phyloP scores from a whole-genome alignment of 2,888 invertebrate species.

The Notodonta ziczac region DNA sequence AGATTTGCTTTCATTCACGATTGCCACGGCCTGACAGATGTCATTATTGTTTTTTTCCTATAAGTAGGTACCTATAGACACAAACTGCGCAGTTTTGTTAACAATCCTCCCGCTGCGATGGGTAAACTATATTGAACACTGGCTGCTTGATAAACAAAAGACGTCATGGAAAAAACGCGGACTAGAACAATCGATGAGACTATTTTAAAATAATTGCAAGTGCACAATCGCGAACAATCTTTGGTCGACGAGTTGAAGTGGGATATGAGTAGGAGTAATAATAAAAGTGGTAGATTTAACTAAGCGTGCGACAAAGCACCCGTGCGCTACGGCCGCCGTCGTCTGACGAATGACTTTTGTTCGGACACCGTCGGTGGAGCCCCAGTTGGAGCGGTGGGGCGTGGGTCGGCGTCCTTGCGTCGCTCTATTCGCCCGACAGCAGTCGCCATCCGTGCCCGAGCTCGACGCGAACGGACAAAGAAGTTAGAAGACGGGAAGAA shows the following conservation, averaged over 20 bases:
- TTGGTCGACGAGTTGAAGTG: background rate
- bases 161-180: slow-evolving; percentile 30
- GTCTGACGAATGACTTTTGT: slow-evolving; percentile 50
- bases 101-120: background rate
- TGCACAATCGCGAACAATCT: background rate
- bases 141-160: slow-evolving; percentile 43
- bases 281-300: slow-evolving; percentile 5
- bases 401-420: slow-evolving; percentile 54
- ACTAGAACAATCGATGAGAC: slow-evolving; percentile 27
- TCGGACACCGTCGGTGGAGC: slow-evolving; percentile 40
- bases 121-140: slow-evolving; percentile 1
- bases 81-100: slow-evolving; percentile 1
- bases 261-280: background rate
- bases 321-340: slow-evolving; percentile 35
- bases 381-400: slow-evolving; percentile 55
- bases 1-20: background rate
- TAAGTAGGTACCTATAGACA: background rate
- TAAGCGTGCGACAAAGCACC: slow-evolving; percentile 16
- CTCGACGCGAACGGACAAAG: slow-evolving; percentile 39
- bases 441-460: slow-evolving; percentile 60
- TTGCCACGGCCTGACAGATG: background rate
- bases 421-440: slow-evolving; percentile 41
- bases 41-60: background rate
- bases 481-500: slow-evolving; percentile 41
- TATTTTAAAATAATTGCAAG: background rate